Evolutionary conservation across 2,888 invertebrate species (phyloP).

Genomic region (Hipparchia sbordonii): DNA sequence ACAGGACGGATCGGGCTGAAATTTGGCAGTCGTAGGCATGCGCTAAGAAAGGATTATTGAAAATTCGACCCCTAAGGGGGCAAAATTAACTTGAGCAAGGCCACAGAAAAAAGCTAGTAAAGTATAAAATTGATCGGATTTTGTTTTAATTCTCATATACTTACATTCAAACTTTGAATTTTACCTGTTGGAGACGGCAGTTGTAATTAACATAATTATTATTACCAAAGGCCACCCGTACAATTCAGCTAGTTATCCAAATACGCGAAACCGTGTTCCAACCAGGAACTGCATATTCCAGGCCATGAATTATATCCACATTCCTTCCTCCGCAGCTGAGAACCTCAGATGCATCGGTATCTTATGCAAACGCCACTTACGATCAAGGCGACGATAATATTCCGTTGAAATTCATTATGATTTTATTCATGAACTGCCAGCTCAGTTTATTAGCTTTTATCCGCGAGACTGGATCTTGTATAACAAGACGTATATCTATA

Average conservation of each 20-base stretch:
- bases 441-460: constrained; percentile 57
- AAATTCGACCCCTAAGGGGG: no score
- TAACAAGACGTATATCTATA: neutral
- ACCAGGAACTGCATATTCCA: neutral
- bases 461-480: constrained; percentile 18
- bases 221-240: neutral
- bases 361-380: constrained; percentile 62
- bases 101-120: no score
- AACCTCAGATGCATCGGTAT: constrained; percentile 41
- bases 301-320: neutral
- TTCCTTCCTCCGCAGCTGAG: neutral
- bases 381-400: constrained; percentile 61
- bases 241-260: neutral
- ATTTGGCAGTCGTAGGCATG: no score
- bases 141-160: no score
- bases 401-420: constrained; percentile 70
- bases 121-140: no score
- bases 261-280: neutral
- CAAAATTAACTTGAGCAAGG: no score
- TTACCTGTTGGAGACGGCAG: no score
- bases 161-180: no score
- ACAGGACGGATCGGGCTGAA: no score
- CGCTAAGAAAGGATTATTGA: no score
- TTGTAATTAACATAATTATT: neutral
- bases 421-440: constrained; percentile 66